Base-by-base conservation (phyloP, 2,113 vertebrate species). In the Dromiciops gliroides region DNA sequence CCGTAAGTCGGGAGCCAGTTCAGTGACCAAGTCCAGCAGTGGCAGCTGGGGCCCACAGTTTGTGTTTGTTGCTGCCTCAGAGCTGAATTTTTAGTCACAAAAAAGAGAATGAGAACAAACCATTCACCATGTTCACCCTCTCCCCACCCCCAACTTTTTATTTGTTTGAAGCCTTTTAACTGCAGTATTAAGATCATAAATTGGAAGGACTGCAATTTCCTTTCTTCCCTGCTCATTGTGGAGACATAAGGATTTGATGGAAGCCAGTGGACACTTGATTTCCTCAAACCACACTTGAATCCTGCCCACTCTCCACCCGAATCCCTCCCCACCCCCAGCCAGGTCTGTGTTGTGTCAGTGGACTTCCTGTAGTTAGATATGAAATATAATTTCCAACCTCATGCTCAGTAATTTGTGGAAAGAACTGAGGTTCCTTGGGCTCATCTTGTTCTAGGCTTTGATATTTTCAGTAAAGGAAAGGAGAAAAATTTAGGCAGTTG, bases 161-260 rank as follows among this genome's bases (percentile, higher is more conserved):
- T 92, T 96, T 92, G 94, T 93, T 96, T 95, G 51, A 92, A 97
- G 96, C 94, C 94, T 92, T 96, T 93, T 95, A 97, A 94, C 89
- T 92, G 95, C 93, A 88, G 51, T 94, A 90, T 91, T 22, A 44
- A 94, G 89, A 91, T 95, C 95, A 88, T 97, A 97, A 97, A 97
- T 94, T 23, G 48, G 0, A 94, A 96, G 75, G 94, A 37, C 48
- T 92, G 95, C 93, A 97, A 97, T 96, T 94, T 96, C 97, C 96
- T 95, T 50, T 75, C 92, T 93, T 95, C 47, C n/a, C 48, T 91
- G 48, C 23, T 89, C 91, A 94, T 96, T 94, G 88, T 94, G 53
- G 94, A 7, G 0, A 83, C 91, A 95, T 53, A 50, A 56, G 95
- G 97, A 96, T 96, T 22, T 93, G 94, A 93, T 94, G 92, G 93